Conservation (phyloP, 2,888 invertebrate species). For the Mimachlamys varia region DNA sequence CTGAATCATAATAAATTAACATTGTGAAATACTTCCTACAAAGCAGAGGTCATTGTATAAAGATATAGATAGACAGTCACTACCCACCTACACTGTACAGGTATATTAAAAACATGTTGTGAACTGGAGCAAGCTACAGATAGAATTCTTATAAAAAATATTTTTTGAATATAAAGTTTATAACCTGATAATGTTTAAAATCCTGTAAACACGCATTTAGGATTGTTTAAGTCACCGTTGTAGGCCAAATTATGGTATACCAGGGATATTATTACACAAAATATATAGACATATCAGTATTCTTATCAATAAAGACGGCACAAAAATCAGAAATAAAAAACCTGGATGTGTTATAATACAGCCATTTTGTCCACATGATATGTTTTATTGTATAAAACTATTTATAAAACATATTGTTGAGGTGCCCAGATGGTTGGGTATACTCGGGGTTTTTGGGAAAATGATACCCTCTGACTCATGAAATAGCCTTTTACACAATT, state of each 20-base stretch:
- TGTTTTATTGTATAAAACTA: constrained; percentile 9
- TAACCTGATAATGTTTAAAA: not conserved
- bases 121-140: not conserved
- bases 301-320: not conserved
- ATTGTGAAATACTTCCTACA: no score
- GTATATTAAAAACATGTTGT: not conserved
- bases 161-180: not conserved
- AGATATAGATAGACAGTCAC: no score
- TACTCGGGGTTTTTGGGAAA: not conserved
- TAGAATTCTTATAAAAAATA: not conserved
- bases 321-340: constrained; percentile 1
- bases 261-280: not conserved
- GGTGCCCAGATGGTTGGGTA: not conserved
- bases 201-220: constrained; percentile 12
- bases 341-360: constrained; percentile 6
- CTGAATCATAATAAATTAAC: no score
- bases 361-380: not conserved
- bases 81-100: not conserved
- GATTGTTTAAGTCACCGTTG: not conserved
- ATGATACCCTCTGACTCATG: constrained; percentile 16
- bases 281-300: not conserved
- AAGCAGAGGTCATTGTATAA: no score
- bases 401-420: not conserved
- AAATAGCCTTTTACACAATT: not conserved
- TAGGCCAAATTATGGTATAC: not conserved